phyloP scores from a whole-genome alignment of 2,888 invertebrate genomes.

The Adelognathus sp. region DNA sequence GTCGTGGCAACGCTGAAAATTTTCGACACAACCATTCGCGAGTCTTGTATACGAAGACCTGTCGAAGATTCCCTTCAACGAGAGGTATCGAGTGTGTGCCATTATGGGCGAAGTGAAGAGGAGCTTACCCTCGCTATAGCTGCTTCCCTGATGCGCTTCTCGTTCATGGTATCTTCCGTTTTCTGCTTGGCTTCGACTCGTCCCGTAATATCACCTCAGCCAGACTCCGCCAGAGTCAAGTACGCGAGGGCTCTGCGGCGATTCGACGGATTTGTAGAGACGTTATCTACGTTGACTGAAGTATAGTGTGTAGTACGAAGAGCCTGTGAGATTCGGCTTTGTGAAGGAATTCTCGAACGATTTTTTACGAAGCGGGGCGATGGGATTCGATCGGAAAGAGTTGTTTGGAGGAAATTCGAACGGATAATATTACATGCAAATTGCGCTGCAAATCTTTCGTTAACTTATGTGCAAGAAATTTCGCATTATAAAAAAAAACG shows the following conservation, averaged over 20 bases:
- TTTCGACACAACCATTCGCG: not conserved
- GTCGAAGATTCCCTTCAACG: constrained; percentile 12
- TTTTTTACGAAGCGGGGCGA: not conserved
- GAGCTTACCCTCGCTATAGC: constrained; percentile 1
- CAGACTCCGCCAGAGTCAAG: constrained; percentile 8
- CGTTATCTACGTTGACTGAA: constrained; percentile 38
- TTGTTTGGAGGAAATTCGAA: no score
- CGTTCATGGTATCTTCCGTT: not conserved
- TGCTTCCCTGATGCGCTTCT: not conserved
- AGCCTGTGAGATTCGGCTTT: not conserved
- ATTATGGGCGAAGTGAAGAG: not conserved
- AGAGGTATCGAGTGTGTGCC: constrained; percentile 14
- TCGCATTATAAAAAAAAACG: no score
- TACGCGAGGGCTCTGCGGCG: not conserved
- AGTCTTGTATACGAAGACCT: constrained; percentile 3
- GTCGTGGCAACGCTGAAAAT: not conserved
- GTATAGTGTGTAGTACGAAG: not conserved
- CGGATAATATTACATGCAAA: no score
- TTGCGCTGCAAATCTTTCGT: no score
- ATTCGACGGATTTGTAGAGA: constrained; percentile 29
- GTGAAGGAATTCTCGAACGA: not conserved
- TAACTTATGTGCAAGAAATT: no score
- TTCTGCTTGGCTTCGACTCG: not conserved
- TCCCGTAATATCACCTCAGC: not conserved
- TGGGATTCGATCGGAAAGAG: not conserved